phyloP scores from a whole-genome alignment of 2,113 vertebrate species.

The Anolis carolinensis region DNA sequence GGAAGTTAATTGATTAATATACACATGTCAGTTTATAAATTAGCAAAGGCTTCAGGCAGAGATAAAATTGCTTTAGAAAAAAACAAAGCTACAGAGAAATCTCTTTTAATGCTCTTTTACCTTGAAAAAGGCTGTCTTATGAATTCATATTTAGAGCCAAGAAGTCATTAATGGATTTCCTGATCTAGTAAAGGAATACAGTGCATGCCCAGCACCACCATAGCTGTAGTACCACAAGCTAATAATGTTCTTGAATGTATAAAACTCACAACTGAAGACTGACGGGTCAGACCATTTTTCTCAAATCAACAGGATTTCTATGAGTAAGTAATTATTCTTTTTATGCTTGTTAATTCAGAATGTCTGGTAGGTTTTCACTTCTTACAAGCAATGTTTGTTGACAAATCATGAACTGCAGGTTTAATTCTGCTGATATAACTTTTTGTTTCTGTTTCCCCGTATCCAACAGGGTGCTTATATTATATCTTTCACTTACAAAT shows the following conservation, averaged over 20 bases:
- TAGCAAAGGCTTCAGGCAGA: no score
- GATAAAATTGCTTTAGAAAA: not conserved
- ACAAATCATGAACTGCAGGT: no score
- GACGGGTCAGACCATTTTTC: not conserved
- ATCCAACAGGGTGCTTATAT: no score
- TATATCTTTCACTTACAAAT: not conserved
- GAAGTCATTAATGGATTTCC: not conserved
- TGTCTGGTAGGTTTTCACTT: not conserved
- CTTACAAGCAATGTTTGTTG: not conserved
- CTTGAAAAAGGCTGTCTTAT: not conserved
- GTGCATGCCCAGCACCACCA: not conserved
- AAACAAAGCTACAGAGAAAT: not conserved
- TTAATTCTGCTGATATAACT: not conserved
- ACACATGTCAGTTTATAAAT: not conserved
- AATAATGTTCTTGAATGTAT: not conserved
- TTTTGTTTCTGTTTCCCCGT: no score
- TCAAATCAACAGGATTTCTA: not conserved
- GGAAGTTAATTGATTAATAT: not conserved
- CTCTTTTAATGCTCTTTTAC: not conserved
- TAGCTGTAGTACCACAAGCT: no score
- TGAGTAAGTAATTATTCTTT: not conserved
- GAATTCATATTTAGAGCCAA: not conserved
- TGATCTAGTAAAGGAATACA: not conserved
- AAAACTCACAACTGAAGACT: not conserved
- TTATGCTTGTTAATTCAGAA: not conserved